Evolutionary conservation across 2,888 invertebrate genomes (phyloP).

Genomic region (Lasioglossum oenotherae): DNA sequence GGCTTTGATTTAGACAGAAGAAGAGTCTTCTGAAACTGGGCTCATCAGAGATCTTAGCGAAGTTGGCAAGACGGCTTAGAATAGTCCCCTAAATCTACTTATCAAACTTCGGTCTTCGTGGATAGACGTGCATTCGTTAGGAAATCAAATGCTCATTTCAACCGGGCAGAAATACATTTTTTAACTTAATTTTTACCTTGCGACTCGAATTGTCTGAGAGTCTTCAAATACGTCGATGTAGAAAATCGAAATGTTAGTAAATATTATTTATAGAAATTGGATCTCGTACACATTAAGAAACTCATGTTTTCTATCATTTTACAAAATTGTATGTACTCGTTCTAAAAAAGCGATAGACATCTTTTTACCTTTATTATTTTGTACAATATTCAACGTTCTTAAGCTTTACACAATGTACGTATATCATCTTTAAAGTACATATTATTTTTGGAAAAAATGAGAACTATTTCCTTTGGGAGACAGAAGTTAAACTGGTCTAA

Average conservation of each 20-base stretch:
- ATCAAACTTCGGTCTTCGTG: neutral
- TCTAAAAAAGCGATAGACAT: too few species aligned
- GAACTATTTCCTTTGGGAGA: too few species aligned
- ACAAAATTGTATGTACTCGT: too few species aligned
- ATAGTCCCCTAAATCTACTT: conserved; percentile 23
- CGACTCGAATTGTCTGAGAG: neutral
- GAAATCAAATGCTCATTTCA: neutral
- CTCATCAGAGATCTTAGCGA: conserved; percentile 23
- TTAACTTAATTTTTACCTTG: neutral
- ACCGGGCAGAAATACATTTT: neutral
- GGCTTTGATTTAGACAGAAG: conserved; percentile 26
- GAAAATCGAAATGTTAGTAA: neutral
- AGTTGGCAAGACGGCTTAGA: conserved; percentile 29
- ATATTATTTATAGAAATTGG: neutral
- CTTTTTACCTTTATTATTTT: too few species aligned
- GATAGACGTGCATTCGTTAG: conserved; percentile 19
- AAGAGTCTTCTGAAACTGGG: neutral
- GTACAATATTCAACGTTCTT: too few species aligned
- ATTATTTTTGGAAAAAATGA: too few species aligned
- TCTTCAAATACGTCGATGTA: neutral
- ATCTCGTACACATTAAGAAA: neutral
- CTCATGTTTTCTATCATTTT: too few species aligned
- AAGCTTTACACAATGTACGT: too few species aligned
- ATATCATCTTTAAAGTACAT: too few species aligned
- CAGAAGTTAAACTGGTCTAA: too few species aligned